Percentiles rank a stretch among this genome's conserved stretches.
Evolutionary conservation across 2,797 vertebrate species (phyloP).

Genomic region (Pantherophis alleghaniensis): DNA sequence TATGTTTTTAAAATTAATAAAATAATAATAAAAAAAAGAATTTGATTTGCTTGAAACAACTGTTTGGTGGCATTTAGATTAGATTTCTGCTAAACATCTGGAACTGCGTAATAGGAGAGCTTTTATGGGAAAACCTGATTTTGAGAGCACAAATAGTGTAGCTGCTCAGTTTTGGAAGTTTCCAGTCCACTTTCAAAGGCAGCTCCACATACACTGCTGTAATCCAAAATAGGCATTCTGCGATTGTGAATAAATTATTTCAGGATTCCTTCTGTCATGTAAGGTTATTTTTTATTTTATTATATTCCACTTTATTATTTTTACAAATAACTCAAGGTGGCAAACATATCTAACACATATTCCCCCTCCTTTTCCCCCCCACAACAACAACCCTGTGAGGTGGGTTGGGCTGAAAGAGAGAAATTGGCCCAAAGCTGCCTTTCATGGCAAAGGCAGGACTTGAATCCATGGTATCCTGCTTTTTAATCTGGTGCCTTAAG

Average conservation of each 20-base stretch:
- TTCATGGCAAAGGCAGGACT: too few relatives aligned
- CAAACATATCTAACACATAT: neutral
- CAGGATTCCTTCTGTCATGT: neutral
- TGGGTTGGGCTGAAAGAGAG: too few relatives aligned
- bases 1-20: too few relatives aligned
- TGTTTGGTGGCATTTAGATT: neutral
- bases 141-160: neutral
- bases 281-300: neutral
- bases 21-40: neutral
- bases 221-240: neutral
- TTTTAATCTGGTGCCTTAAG: too few relatives aligned
- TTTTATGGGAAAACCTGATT: neutral
- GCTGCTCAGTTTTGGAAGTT: neutral
- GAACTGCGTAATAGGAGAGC: neutral
- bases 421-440: too few relatives aligned
- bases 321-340: neutral
- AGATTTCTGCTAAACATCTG: neutral
- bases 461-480: too few relatives aligned
- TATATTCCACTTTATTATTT: neutral
- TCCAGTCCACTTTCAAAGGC: neutral
- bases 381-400: too few relatives aligned
- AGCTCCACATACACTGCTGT: neutral
- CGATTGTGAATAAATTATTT: neutral
- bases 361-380: neutral
- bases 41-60: neutral